A percentile compares a stretch with the other conserved stretches of the same genome.
Evolutionary conservation across 2,888 invertebrate genomes (phyloP).

Genomic region (Sarcophaga subvicina): DNA sequence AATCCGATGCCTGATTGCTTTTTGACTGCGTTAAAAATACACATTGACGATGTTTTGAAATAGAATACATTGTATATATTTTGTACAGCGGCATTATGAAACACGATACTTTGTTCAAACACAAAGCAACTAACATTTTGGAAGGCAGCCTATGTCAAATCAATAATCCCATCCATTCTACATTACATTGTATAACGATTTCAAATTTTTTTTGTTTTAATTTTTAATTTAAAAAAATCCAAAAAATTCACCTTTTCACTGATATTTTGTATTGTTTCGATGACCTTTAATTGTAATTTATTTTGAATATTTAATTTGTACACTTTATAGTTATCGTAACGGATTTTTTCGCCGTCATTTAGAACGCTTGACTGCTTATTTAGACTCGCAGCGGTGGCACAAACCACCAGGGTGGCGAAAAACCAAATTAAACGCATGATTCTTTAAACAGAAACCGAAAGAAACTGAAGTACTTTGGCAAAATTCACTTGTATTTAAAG

Average conservation of each 20-base stretch:
- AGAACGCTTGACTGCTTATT: constrained; percentile 50
- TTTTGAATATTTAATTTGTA: constrained; percentile 81
- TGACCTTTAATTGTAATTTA: constrained; percentile 82
- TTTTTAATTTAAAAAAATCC: not conserved
- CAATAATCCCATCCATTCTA: too few relatives aligned
- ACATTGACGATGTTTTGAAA: too few relatives aligned
- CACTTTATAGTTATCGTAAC: constrained; percentile 79
- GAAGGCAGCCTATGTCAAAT: too few relatives aligned
- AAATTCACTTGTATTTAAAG: constrained; percentile 32
- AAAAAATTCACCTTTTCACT: constrained; percentile 69
- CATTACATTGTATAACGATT: not conserved
- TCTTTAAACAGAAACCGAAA: not conserved
- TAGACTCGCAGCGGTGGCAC: constrained; percentile 69
- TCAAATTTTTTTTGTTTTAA: not conserved
- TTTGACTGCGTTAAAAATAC: too few relatives aligned
- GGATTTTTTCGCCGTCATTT: constrained; percentile 70
- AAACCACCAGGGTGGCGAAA: constrained; percentile 70
- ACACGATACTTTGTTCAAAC: too few relatives aligned
- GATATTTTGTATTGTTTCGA: constrained; percentile 74
- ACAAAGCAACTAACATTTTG: too few relatives aligned
- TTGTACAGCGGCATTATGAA: too few relatives aligned
- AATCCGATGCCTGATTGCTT: too few relatives aligned
- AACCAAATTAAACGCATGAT: constrained; percentile 72
- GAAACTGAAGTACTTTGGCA: constrained; percentile 24
- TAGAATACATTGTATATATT: too few relatives aligned